Evolutionary conservation across 2,797 vertebrate species (phyloP), one percentile per base, ranked within the genome.

Genomic region (Agapornis canus): DNA sequence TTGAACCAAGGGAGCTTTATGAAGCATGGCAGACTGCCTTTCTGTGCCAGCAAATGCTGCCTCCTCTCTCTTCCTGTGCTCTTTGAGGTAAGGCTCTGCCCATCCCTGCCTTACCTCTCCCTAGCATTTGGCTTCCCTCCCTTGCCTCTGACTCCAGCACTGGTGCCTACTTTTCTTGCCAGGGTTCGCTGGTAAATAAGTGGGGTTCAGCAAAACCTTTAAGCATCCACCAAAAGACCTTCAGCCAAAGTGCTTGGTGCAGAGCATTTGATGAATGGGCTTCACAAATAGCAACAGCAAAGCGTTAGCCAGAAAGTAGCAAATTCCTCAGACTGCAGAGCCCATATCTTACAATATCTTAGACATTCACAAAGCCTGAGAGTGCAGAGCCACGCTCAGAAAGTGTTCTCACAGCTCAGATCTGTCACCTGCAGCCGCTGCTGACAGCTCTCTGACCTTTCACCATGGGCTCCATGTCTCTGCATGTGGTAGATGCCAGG

Each of bases 401-500:
- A 94, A 51, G 27, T 17, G 40, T 35, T 26, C 45, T 63, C 18
- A n/a, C 0, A 0, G 63, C 10, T 2, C 31, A 49, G 42, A 25
- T 8, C 47, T 40, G 49, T 59, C 52, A 61, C 57, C 52, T 40
- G 69, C 83, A 61, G 82, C 0, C 0, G n/a, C 39, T 6, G 5
- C 83, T 60, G 59, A 17, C 0, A 0, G 51, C 57, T 90, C 2
- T 1, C 39, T 86, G 80, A 16, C 29, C 45, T 80, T 45, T 70
- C 9, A 4, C 40, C 23, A 10, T 2, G 15, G 42, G 16, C 31
- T 81, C 26, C 56, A 8, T 2, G 1, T 10, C 18, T 23, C 54
- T 1, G 0, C 32, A 37, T 1, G 0, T 15, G 59, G 3, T 2
- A 39, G 57, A 56, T 37, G 22, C 22, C 43, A 19, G 35, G 63